Base-by-base conservation (phyloP, 2,888 invertebrate species). In the Automeris io region DNA sequence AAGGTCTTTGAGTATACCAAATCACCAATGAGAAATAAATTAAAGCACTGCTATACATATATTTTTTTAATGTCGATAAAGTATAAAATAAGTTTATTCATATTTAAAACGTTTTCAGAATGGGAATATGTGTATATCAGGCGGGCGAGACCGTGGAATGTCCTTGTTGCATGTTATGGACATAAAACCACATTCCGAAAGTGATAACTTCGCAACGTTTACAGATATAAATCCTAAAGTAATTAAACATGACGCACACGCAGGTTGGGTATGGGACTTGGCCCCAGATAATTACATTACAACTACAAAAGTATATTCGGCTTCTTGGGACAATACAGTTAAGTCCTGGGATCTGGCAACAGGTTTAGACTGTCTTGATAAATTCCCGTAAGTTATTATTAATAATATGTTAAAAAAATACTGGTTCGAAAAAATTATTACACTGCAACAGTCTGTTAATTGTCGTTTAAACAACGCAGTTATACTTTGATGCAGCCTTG, bases 201-300 rank as follows among this genome's bases (percentile, higher is more conserved):
- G 57, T 47, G 67, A 68, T 39, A 58, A 61, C 37, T 46, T 61
- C 6, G 62, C 63, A 21, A 54, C 67, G 13, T 49, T 67, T 18
- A 60, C 62, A 18, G 64, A 70, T 24, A 54, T 69, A 6, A 72
- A 70, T 40, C 79, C 83, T 8, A 68, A 59, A 33, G 62, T 71
- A 39, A 67, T 80, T 23, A 68, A 64, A 26, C 63, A 70, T 35
- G 77, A 82, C 54, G 90, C 90, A 1, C 91, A 91, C 49, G 68
- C 80, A 0, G 91, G 91, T 26, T 91, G 91, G 91, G 88, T 91
- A 6, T 91, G 91, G 90, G 89, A 88, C 48, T 62, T 90, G 18
- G 83, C 89, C 3, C 70, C 87, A 12, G 79, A 85, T 43, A 61
- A 68, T 39, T 51, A 70, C 22, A 62, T 74, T 9, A 64, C 73